Percentiles rank a stretch among this genome's conserved stretches.
phyloP scores from a whole-genome alignment of 2,113 vertebrate species.

The Micronisus gabar region DNA sequence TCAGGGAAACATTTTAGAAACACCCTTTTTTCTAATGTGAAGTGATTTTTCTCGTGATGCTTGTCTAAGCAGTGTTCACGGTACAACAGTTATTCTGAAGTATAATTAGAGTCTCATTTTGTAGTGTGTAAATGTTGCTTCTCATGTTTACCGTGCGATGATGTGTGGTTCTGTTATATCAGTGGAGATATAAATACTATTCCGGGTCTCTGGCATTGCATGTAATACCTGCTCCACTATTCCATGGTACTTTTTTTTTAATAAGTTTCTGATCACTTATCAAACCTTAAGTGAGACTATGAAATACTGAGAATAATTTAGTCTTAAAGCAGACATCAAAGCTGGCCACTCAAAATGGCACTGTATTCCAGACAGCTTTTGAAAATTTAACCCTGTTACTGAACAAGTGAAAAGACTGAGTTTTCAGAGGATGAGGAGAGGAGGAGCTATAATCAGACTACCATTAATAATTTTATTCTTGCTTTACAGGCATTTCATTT shows the following conservation, averaged over 20 bases:
- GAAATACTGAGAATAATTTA: background rate
- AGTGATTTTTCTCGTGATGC: background rate
- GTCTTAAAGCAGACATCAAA: background rate
- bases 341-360: background rate
- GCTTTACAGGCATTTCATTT: background rate
- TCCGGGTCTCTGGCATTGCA: background rate
- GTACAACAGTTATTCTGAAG: background rate
- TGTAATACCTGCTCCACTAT: background rate
- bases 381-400: background rate
- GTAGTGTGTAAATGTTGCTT: background rate
- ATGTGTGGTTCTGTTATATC: background rate
- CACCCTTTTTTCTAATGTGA: background rate
- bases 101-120: background rate
- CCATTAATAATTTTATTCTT: background rate
- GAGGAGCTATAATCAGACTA: background rate
- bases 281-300: background rate
- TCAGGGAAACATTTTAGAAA: background rate
- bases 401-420: background rate
- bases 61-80: background rate
- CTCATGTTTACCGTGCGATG: background rate
- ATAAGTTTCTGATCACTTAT: background rate
- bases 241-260: background rate
- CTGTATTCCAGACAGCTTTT: background rate
- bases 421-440: background rate
- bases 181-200: background rate